These are phyloP conservation scores for Formica aserva DNA, from an alignment of 2,888 invertebrate genomes.

Conservation along the genomic window DNA sequence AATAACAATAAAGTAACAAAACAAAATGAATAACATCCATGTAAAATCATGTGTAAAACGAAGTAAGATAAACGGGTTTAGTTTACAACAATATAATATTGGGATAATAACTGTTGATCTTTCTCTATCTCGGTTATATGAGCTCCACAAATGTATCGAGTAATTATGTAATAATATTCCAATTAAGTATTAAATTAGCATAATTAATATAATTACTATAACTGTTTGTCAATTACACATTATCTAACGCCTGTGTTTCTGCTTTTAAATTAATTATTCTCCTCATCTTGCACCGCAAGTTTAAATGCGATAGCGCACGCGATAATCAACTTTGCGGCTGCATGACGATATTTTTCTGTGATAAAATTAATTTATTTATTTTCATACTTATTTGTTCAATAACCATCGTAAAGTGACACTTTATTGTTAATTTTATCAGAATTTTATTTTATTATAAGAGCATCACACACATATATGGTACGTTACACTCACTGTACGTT, in stretches of 20 bases:
- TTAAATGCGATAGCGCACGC: neutral
- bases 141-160: neutral
- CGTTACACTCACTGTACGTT: neutral
- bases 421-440: neutral
- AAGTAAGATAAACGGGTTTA: neutral
- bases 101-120: neutral
- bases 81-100: neutral
- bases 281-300: too few species aligned
- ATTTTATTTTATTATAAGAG: neutral
- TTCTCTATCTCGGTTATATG: neutral
- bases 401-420: neutral
- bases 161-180: neutral
- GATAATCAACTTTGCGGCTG: neutral
- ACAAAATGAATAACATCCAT: neutral
- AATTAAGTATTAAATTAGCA: neutral
- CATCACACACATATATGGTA: neutral
- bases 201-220: neutral
- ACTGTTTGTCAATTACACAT: neutral
- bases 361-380: constrained; percentile 10
- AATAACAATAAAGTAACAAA: neutral
- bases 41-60: neutral
- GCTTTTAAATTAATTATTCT: neutral
- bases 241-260: neutral
- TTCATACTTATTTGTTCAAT: neutral
- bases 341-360: neutral